Percentiles rank a stretch among this genome's conserved stretches.
Conservation (phyloP, 2,888 invertebrate genomes). For the Chromoteleia sp. region DNA sequence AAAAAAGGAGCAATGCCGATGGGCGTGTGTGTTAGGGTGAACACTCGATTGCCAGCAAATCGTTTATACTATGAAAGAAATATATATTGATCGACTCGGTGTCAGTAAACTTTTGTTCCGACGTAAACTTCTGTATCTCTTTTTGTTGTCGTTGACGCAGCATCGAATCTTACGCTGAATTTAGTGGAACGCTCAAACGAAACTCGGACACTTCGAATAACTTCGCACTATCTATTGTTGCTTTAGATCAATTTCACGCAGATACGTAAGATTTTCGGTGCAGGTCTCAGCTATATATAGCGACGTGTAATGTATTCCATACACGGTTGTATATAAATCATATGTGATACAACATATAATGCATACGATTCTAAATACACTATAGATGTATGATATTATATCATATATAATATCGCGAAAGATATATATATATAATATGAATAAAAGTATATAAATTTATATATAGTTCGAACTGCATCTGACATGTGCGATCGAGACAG, state of each 20-base stretch:
- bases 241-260: conserved; percentile 54
- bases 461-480: conserved; percentile 68
- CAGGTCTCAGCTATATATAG: conserved; percentile 65
- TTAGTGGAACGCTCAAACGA: conserved; percentile 28
- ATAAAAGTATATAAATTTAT: conserved; percentile 63
- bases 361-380: conserved; percentile 66
- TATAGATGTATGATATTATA: conserved; percentile 67
- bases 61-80: conserved; percentile 15
- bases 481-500: conserved; percentile 61
- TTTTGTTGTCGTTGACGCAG: conserved; percentile 40
- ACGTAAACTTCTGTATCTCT: conserved; percentile 31
- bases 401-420: conserved; percentile 68
- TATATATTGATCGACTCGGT: conserved; percentile 34
- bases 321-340: conserved; percentile 69
- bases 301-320: conserved; percentile 62
- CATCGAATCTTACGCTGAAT: conserved; percentile 31
- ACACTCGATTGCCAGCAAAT: conserved; percentile 48
- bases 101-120: conserved; percentile 42
- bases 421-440: conserved; percentile 50
- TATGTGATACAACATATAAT: conserved; percentile 69
- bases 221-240: conserved; percentile 40
- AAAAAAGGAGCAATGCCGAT: conserved; percentile 3
- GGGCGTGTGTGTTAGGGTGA: conserved; percentile 45
- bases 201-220: conserved; percentile 25
- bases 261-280: conserved; percentile 61